Evolutionary conservation across 1,140 invertebrate species (phyloP).

Genomic region (Drosophila watanabei): DNA sequence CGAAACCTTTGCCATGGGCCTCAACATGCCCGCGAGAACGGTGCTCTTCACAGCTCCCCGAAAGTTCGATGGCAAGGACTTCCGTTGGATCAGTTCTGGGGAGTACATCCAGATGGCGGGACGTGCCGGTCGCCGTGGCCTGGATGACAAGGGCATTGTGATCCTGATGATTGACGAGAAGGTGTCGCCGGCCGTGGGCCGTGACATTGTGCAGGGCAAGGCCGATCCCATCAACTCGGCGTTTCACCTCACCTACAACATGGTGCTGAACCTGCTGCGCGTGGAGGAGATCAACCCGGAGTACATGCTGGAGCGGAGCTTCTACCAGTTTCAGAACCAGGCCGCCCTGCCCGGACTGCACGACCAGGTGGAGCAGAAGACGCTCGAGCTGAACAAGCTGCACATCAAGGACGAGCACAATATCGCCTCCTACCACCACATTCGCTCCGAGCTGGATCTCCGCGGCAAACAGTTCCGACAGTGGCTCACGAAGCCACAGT

Average conservation of each 20-base stretch:
- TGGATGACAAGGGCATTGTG: constrained; percentile 99
- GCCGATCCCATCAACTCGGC: constrained; percentile 99
- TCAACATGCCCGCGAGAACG: constrained; percentile 99
- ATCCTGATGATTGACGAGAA: constrained; percentile 99
- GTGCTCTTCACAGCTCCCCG: constrained; percentile 97
- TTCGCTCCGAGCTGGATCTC: constrained; percentile 92
- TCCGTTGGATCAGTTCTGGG: constrained; percentile 96
- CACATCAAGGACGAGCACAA: constrained; percentile 91
- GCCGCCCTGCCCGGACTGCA: constrained; percentile 95
- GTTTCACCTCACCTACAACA: constrained; percentile 99
- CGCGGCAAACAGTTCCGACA: constrained; percentile 91
- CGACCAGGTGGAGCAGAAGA: constrained; percentile 91
- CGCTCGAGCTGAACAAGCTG: constrained; percentile 89
- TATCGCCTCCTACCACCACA: constrained; percentile 93
- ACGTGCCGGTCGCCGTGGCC: constrained; percentile 97
- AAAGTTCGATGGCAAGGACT: constrained; percentile 99
- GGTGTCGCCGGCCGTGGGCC: constrained; percentile 94
- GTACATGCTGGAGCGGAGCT: constrained; percentile 99
- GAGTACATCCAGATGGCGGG: constrained; percentile 99
- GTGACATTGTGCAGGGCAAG: constrained; percentile 96
- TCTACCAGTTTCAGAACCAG: constrained; percentile 99
- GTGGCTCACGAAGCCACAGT: constrained; percentile 94
- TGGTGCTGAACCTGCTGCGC: constrained; percentile 98
- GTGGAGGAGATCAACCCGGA: constrained; percentile 99
- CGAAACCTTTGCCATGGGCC: constrained; percentile 99